Evolutionary conservation across 2,888 invertebrate species (phyloP).

Genomic region (Schizotus pectinicornis): DNA sequence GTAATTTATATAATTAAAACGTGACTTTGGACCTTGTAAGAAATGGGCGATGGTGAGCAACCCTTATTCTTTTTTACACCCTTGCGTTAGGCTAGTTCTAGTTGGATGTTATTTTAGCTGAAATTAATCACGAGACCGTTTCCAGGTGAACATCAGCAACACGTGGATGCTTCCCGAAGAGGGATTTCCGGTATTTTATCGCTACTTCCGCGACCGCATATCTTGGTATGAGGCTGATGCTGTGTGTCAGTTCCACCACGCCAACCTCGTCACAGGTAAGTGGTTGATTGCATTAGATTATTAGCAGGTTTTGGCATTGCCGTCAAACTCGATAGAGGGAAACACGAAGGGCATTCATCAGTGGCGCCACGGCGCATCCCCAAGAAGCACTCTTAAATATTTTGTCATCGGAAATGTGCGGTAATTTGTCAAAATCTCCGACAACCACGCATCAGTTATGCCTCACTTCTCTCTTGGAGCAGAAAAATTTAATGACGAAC

Average conservation of each 20-base stretch:
- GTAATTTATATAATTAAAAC: too few relatives aligned
- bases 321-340: not conserved
- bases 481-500: too few relatives aligned
- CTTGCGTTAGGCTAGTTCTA: not conserved
- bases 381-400: not conserved
- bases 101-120: not conserved
- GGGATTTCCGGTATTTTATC: slow-evolving; percentile 81
- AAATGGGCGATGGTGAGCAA: too few relatives aligned
- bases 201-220: slow-evolving; percentile 82
- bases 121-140: slow-evolving; percentile 29
- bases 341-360: not conserved
- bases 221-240: slow-evolving; percentile 86
- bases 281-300: slow-evolving; percentile 23
- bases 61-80: not conserved
- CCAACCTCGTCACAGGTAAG: slow-evolving; percentile 80
- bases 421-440: not conserved
- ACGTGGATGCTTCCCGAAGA: slow-evolving; percentile 83
- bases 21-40: too few relatives aligned
- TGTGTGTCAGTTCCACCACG: slow-evolving; percentile 83
- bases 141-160: slow-evolving; percentile 81
- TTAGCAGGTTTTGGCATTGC: not conserved
- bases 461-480: too few relatives aligned
- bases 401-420: too few relatives aligned
- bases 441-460: not conserved
- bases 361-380: not conserved